phyloP scores from a whole-genome alignment of 2,888 invertebrate genomes.

The Thymelicus acteon region DNA sequence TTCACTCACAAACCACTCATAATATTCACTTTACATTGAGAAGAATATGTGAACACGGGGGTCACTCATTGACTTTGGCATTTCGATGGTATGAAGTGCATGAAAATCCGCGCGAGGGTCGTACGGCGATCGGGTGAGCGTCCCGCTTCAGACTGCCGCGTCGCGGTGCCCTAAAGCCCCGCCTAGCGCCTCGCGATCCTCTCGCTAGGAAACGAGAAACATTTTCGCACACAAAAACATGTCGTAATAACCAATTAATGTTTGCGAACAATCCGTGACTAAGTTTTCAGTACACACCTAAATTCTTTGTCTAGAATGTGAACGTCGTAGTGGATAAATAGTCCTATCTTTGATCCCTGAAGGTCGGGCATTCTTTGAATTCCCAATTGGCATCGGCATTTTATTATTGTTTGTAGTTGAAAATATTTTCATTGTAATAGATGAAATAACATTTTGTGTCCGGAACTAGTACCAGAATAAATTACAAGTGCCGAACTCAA shows the following conservation, averaged over 20 bases:
- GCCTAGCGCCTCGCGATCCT: constrained; percentile 67
- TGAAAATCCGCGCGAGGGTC: constrained; percentile 58
- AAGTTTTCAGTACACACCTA: constrained; percentile 29
- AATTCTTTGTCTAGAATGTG: constrained; percentile 7
- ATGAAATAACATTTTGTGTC: too few species aligned
- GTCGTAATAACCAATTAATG: constrained; percentile 58
- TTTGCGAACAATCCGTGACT: constrained; percentile 56
- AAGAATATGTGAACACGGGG: constrained; percentile 39
- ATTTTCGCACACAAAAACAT: constrained; percentile 61
- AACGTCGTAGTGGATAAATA: background rate
- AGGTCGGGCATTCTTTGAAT: too few species aligned
- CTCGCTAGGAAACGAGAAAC: constrained; percentile 65
- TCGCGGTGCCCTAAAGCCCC: constrained; percentile 71
- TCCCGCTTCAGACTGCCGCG: constrained; percentile 80
- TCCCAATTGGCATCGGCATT: background rate
- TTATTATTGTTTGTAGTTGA: background rate
- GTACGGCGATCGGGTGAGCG: constrained; percentile 58
- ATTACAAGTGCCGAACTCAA: too few species aligned
- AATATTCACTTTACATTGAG: constrained; percentile 38
- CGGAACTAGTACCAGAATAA: too few species aligned
- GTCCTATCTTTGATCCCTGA: too few species aligned
- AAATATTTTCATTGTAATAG: too few species aligned
- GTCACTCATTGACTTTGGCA: constrained; percentile 35
- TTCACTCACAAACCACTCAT: constrained; percentile 44
- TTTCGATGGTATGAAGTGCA: constrained; percentile 50